A percentile compares a stretch with the other conserved stretches of the same genome.
phyloP scores from a whole-genome alignment of 2,888 invertebrate species.

The Cantharis lateralis region DNA sequence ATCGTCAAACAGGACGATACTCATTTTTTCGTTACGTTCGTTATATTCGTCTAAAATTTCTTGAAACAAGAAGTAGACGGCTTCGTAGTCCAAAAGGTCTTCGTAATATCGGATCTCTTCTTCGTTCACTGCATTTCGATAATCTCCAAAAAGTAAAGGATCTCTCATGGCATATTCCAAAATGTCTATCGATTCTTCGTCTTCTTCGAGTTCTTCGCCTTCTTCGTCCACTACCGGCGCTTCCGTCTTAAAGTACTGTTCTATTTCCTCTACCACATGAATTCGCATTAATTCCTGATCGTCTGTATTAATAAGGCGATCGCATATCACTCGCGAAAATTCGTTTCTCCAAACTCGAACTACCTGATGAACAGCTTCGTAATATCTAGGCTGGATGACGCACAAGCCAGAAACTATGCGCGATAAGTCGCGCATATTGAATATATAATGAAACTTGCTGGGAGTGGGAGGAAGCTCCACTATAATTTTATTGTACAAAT shows the following conservation, averaged over 20 bases:
- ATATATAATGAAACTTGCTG: slow-evolving; percentile 92
- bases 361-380: slow-evolving; percentile 70
- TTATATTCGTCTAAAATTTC: slow-evolving; percentile 90
- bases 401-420: slow-evolving; percentile 79
- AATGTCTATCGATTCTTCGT: slow-evolving; percentile 54
- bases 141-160: slow-evolving; percentile 88
- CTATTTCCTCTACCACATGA: slow-evolving; percentile 62
- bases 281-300: slow-evolving; percentile 68
- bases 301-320: slow-evolving; percentile 74
- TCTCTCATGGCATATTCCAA: slow-evolving; percentile 76
- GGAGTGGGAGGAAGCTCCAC: slow-evolving; percentile 87
- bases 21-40: slow-evolving; percentile 73
- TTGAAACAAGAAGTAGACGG: slow-evolving; percentile 84
- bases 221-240: slow-evolving; percentile 39
- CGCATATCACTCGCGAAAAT: slow-evolving; percentile 83
- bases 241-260: neutral
- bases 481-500: slow-evolving; percentile 79
- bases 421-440: slow-evolving; percentile 89
- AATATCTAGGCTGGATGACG: slow-evolving; percentile 73
- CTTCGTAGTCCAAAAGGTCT: slow-evolving; percentile 87
- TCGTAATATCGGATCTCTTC: slow-evolving; percentile 82
- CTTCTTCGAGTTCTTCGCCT: slow-evolving; percentile 53
- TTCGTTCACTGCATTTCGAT: slow-evolving; percentile 81
- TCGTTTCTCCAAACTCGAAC: slow-evolving; percentile 92
- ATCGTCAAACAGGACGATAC: slow-evolving; percentile 87